These are phyloP conservation scores for Formica selysi DNA, from an alignment of 1,140 invertebrate genomes.

Conservation along the genomic window DNA sequence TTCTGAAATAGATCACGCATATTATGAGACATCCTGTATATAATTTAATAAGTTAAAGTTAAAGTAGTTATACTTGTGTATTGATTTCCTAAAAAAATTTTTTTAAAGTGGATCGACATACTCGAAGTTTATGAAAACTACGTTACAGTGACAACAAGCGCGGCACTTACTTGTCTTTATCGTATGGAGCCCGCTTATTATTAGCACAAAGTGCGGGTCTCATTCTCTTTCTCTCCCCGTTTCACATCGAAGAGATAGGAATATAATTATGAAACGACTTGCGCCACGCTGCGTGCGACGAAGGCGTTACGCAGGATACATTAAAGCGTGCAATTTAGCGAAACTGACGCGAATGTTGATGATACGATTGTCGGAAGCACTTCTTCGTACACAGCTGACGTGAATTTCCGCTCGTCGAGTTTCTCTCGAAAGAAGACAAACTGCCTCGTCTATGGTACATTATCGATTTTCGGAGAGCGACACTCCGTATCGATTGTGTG, in stretches of 20 bases:
- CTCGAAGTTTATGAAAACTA: background rate
- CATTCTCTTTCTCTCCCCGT: background rate
- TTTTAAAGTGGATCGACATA: background rate
- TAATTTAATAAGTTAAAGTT: too few species aligned
- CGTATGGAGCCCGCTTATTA: too few species aligned
- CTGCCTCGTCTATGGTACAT: background rate
- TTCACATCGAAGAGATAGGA: background rate
- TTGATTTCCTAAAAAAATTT: background rate
- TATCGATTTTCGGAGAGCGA: background rate
- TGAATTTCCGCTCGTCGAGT: background rate
- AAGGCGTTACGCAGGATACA: background rate
- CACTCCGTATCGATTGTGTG: background rate
- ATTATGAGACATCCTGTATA: too few species aligned
- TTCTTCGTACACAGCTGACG: background rate
- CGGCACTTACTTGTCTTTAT: too few species aligned
- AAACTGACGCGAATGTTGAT: constrained; percentile 13
- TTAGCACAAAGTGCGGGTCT: too few species aligned
- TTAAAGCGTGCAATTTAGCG: background rate
- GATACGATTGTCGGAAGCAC: background rate
- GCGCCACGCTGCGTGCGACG: background rate
- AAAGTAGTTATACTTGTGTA: background rate
- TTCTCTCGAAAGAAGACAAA: background rate
- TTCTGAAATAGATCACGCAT: too few species aligned
- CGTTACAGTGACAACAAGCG: too few species aligned
- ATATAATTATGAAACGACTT: constrained; percentile 28